phyloP scores from a whole-genome alignment of 2,797 vertebrate genomes.

The Acanthurus tractus region DNA sequence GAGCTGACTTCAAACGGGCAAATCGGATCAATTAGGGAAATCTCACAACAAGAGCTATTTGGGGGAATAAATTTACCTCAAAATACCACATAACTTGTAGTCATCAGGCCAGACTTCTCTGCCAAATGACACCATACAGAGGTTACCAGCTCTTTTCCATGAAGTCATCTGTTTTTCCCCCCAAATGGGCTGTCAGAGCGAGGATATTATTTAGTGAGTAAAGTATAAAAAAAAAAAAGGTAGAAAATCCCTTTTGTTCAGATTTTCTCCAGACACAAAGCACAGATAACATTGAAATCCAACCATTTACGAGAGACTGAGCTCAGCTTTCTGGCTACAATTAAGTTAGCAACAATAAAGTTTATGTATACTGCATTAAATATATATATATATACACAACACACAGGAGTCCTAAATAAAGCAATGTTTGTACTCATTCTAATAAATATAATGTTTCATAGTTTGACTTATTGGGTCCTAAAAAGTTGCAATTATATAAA shows the following conservation, averaged over 20 bases:
- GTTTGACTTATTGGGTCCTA: neutral
- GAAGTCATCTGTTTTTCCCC: slow-evolving; percentile 75
- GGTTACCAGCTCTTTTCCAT: slow-evolving; percentile 73
- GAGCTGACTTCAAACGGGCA: slow-evolving; percentile 73
- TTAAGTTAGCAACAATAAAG: slow-evolving; percentile 62
- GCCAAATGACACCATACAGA: slow-evolving; percentile 74
- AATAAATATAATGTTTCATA: neutral
- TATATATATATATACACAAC: neutral
- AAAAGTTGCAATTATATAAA: neutral
- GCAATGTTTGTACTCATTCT: neutral
- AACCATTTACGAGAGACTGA: slow-evolving; percentile 67
- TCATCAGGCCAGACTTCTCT: slow-evolving; percentile 59
- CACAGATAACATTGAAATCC: slow-evolving; percentile 66
- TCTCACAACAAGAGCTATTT: slow-evolving; percentile 66
- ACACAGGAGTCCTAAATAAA: slow-evolving; percentile 23
- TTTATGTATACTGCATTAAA: slow-evolving; percentile 34
- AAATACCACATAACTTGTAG: slow-evolving; percentile 56
- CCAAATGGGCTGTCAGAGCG: slow-evolving; percentile 40
- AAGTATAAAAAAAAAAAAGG: slow-evolving; percentile 30
- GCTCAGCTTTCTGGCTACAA: slow-evolving; percentile 57
- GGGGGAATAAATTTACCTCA: slow-evolving; percentile 55
- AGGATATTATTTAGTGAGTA: slow-evolving; percentile 48
- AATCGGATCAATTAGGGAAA: slow-evolving; percentile 78
- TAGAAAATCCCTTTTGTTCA: slow-evolving; percentile 33
- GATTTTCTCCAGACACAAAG: slow-evolving; percentile 49